Evolutionary conservation across 2,113 vertebrate species (phyloP).

Genomic region (Bambusicola thoracicus): DNA sequence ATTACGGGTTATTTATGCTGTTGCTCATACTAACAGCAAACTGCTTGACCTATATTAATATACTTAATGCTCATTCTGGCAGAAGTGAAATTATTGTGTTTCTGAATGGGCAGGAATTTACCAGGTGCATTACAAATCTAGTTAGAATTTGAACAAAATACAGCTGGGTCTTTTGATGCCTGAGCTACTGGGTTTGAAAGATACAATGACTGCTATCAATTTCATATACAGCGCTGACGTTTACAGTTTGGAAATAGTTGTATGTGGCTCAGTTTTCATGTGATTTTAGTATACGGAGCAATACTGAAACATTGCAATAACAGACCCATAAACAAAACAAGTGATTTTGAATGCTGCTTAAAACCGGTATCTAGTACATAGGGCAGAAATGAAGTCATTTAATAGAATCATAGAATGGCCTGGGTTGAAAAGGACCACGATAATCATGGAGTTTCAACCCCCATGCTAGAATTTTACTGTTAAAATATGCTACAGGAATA

Average conservation of each 20-base stretch:
- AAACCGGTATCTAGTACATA: not conserved
- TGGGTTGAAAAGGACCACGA: too few species aligned
- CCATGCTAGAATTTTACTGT: not conserved
- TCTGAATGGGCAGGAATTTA: constrained; percentile 6
- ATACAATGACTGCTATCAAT: not conserved
- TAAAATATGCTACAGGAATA: not conserved
- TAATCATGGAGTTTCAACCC: too few species aligned
- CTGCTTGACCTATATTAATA: not conserved
- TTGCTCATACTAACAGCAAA: constrained; percentile 5
- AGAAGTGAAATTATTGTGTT: not conserved
- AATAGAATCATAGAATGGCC: too few species aligned
- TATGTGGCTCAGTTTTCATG: not conserved
- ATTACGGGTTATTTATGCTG: not conserved
- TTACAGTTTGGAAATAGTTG: not conserved
- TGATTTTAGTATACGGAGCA: not conserved
- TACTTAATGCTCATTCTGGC: not conserved
- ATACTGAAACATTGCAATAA: not conserved
- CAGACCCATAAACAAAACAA: not conserved
- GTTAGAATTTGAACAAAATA: not conserved
- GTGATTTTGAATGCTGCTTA: not conserved
- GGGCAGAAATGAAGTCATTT: not conserved
- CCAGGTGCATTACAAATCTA: not conserved
- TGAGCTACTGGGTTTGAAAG: not conserved
- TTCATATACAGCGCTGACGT: not conserved
- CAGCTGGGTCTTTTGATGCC: not conserved